Evolutionary conservation across 2,888 invertebrate species (phyloP).

Genomic region (Dendrolimus houi): DNA sequence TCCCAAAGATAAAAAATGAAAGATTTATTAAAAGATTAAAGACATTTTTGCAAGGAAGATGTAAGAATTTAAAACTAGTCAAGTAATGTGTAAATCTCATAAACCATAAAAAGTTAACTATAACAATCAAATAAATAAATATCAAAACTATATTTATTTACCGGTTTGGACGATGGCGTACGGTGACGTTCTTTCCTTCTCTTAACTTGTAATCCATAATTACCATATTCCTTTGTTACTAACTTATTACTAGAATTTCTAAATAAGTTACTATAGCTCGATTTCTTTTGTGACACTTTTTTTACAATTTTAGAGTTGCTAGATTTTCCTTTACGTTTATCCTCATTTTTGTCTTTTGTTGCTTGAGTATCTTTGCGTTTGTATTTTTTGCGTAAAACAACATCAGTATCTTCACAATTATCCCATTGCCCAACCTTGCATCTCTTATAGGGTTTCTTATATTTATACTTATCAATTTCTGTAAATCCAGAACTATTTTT

Average conservation of each 20-base stretch:
- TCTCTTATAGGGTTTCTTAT: constrained; percentile 22
- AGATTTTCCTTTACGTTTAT: constrained; percentile 13
- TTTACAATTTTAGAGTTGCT: constrained; percentile 17
- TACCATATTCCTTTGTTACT: constrained; percentile 14
- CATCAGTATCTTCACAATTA: constrained; percentile 9
- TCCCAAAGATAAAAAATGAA: no score
- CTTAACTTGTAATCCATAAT: background rate
- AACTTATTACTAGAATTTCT: constrained; percentile 22
- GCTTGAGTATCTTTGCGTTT: constrained; percentile 8
- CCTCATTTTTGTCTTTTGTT: constrained; percentile 12
- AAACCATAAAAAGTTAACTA: background rate
- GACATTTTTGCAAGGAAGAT: no score
- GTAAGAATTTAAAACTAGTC: no score
- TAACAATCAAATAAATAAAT: no score
- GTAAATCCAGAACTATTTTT: constrained; percentile 8
- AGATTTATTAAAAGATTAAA: no score
- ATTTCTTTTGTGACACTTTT: constrained; percentile 23
- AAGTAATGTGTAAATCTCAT: background rate
- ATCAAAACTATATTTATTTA: constrained; percentile 17
- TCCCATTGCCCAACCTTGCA: constrained; percentile 9
- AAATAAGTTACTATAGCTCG: constrained; percentile 18
- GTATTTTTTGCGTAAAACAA: constrained; percentile 14
- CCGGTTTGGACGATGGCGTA: constrained; percentile 33
- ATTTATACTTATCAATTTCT: constrained; percentile 7
- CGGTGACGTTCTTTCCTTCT: background rate